Base-by-base conservation (phyloP, 2,888 invertebrate genomes). In the Melinaea marsaeus region DNA sequence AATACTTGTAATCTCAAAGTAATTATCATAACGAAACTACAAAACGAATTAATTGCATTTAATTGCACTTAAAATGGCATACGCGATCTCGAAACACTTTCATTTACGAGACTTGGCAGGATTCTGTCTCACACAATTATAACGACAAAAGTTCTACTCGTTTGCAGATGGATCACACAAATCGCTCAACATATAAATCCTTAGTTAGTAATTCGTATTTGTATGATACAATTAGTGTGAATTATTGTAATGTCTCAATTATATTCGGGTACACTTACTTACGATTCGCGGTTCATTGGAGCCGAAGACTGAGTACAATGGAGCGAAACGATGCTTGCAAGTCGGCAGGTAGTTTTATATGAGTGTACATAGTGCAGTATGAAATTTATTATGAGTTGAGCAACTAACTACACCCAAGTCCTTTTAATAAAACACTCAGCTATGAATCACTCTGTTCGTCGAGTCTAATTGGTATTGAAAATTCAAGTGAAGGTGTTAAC, bases 321-420 rank as follows among this genome's bases (percentile, higher is more conserved):
- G 37, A 37, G 22, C 22, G 22, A 22, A 22, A 22, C 22, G 22
- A 37, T 4, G 37, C 37, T 4, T 37, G 4, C 37, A 37, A 37
- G 7, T 37, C 4, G 37, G 37, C 5, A 6, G 7, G 4, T 37
- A 37, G 7, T 37, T 22, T 7, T 2, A 37, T 37, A 6, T 37
- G 37, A 37, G 37, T 37, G 37, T 37, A 42, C 9, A 2, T 42
- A 42, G 57, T 54, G 64, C 61, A 56, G 60, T 48, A 58, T 22
- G 22, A 22, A 57, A 58, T 69, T 67, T 65, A 69, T 67, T 60
- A 58, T 22, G 66, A 67, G 67, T 71, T 72, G 68, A 72, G 75
- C 71, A 71, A 74, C 67, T 71, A 74, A 68, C 68, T 71, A 51
- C 71, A 76, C 75, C 75, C 74, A 77, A 78, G 66, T 62, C 65